phyloP scores from a whole-genome alignment of 2,888 invertebrate species.

The Lobophora halterata region DNA sequence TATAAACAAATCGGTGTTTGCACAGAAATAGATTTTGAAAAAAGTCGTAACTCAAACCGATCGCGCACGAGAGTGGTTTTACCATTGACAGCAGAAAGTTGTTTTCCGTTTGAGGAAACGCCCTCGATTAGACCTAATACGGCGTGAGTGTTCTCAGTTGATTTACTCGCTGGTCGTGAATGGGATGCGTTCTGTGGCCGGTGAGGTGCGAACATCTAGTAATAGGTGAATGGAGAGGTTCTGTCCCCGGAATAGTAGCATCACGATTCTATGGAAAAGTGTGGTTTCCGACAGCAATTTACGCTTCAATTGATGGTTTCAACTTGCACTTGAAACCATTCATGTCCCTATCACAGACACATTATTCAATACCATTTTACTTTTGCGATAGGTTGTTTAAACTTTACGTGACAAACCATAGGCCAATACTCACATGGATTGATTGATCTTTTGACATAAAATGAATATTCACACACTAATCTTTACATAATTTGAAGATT shows the following conservation, averaged over 20 bases:
- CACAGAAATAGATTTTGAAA: slow-evolving; percentile 71
- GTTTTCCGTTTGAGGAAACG: slow-evolving; percentile 69
- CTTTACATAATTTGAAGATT: no score
- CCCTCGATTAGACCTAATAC: slow-evolving; percentile 56
- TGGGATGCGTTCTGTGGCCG: slow-evolving; percentile 73
- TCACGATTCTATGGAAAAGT: slow-evolving; percentile 23
- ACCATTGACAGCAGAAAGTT: slow-evolving; percentile 68
- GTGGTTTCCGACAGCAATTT: slow-evolving; percentile 15
- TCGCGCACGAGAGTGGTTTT: slow-evolving; percentile 73
- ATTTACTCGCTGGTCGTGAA: slow-evolving; percentile 76
- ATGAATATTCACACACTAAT: no score
- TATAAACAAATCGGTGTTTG: slow-evolving; percentile 36
- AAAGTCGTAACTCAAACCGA: slow-evolving; percentile 68
- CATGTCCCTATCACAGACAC: background rate
- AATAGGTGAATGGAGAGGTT: slow-evolving; percentile 61
- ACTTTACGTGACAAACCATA: no score
- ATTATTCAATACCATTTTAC: no score
- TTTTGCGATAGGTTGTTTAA: no score
- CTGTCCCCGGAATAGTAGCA: slow-evolving; percentile 14
- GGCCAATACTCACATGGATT: no score
- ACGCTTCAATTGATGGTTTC: slow-evolving; percentile 12
- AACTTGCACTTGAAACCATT: slow-evolving; percentile 7
- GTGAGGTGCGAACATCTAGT: slow-evolving; percentile 73
- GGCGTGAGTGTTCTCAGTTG: slow-evolving; percentile 62
- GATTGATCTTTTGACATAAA: no score